A percentile compares a stretch with the other conserved stretches of the same genome.
These are phyloP conservation scores for Tragopan temminckii DNA, from an alignment of 2,797 vertebrate species.

Conservation along the genomic window DNA sequence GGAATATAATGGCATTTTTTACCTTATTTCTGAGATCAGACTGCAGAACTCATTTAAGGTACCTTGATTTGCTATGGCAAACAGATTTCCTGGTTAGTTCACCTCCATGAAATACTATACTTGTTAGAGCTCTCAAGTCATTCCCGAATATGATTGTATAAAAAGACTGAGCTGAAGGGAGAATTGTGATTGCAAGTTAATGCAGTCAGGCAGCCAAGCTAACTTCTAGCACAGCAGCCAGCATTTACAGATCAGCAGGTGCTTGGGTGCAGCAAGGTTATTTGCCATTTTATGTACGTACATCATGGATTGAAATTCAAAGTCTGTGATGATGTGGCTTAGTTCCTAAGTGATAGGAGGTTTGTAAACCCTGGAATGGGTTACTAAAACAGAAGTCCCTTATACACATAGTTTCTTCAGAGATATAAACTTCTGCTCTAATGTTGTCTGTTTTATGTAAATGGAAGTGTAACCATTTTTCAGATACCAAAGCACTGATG, in stretches of 20 bases:
- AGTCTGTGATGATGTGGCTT: background rate
- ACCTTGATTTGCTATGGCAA: background rate
- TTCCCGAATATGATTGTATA: background rate
- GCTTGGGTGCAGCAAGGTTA: background rate
- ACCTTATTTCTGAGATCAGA: background rate
- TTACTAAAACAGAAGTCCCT: background rate
- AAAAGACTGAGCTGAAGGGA: background rate
- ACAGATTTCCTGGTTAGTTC: background rate
- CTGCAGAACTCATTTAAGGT: background rate
- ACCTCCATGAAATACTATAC: background rate
- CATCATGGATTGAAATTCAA: background rate
- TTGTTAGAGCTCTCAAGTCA: background rate
- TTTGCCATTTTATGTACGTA: background rate
- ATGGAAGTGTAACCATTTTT: background rate
- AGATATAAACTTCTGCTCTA: background rate
- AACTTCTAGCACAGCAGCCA: background rate
- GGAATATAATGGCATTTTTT: background rate
- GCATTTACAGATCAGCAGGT: background rate
- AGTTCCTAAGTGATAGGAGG: background rate
- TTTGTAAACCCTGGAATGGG: background rate
- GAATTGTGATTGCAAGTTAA: background rate
- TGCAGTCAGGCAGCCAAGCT: background rate
- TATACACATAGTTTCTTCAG: background rate
- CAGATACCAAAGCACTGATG: rapidly evolving
- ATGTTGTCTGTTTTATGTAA: background rate